Evolutionary conservation across 2,113 vertebrate genomes (phyloP).

Genomic region (Vireo altiloquus): DNA sequence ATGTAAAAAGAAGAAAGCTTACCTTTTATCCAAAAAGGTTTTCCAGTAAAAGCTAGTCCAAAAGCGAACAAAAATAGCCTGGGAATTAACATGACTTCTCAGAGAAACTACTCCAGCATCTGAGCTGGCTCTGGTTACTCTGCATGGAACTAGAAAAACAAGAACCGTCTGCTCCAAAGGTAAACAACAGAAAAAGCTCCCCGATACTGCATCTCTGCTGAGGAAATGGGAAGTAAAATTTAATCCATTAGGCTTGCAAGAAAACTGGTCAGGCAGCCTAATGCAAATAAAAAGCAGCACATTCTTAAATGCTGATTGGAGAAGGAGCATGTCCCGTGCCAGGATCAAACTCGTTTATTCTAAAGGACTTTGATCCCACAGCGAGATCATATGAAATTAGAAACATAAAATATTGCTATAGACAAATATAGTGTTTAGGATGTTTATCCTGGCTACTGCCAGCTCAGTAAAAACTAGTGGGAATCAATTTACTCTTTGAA

Average conservation of each 20-base stretch:
- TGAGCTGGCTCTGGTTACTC: background rate
- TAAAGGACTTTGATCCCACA: background rate
- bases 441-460: background rate
- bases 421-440: background rate
- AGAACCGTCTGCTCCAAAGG: background rate
- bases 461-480: background rate
- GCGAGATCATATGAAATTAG: background rate
- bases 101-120: background rate
- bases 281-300: conserved; percentile 4
- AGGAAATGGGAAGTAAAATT: conserved; percentile 45
- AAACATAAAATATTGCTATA: background rate
- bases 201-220: background rate
- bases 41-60: conserved; percentile 18
- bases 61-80: conserved; percentile 19
- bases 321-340: background rate
- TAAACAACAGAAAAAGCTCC: conserved; percentile 6
- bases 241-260: background rate
- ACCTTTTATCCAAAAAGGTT: conserved; percentile 26
- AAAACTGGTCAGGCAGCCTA: conserved; percentile 57
- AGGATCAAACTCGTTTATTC: background rate
- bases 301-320: background rate
- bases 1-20: background rate
- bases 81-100: conserved; percentile 27
- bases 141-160: background rate
- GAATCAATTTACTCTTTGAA: background rate